These are phyloP conservation scores for Heliconius erato DNA, from an alignment of 2,888 invertebrate species.

Conservation along the genomic window DNA sequence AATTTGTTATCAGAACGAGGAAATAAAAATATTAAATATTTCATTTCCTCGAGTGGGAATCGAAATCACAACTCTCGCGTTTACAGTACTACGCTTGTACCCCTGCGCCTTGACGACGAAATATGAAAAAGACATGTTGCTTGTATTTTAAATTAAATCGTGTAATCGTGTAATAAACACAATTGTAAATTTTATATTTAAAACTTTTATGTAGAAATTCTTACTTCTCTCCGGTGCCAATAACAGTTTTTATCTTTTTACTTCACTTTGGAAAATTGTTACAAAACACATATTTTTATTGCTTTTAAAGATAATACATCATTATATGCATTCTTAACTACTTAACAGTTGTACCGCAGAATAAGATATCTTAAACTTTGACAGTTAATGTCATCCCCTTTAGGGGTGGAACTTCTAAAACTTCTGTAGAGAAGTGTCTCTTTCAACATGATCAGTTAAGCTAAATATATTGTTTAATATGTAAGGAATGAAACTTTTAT, in stretches of 20 bases:
- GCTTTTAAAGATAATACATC: background rate
- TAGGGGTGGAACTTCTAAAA: background rate
- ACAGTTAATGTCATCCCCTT: background rate
- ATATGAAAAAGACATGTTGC: no score
- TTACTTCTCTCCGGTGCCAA: no score
- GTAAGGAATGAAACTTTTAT: no score
- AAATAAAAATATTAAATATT: background rate
- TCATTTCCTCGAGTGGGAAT: background rate
- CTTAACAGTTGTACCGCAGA: background rate
- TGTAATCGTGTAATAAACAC: no score
- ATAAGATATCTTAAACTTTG: background rate
- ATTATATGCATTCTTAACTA: background rate
- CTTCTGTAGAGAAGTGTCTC: no score
- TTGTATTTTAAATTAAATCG: no score
- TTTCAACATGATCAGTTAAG: background rate
- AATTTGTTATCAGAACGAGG: background rate
- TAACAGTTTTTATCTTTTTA: background rate
- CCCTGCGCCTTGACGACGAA: no score
- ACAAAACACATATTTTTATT: background rate
- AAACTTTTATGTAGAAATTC: no score
- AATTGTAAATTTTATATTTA: no score
- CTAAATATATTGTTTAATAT: no score
- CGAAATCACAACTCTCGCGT: background rate
- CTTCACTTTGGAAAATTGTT: background rate
- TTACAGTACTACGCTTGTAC: background rate